Evolutionary conservation across 1,140 invertebrate species (phyloP), one percentile per base, ranked within the genome.

Genomic region (Venustaconcha ellipsiformis): DNA sequence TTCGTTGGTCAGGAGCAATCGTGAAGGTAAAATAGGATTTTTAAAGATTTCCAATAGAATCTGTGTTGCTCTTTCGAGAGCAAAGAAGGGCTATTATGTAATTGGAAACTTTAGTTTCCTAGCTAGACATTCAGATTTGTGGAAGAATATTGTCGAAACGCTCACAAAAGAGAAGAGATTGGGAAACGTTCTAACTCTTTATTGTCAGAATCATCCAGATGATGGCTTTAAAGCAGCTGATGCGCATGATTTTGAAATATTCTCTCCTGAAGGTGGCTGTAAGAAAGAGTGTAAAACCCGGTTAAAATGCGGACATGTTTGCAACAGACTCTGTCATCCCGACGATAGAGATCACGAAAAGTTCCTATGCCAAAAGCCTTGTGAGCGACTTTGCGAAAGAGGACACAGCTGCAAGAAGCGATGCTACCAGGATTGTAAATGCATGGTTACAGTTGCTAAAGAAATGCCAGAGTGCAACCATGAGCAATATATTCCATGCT

Each of bases 31-130:
- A 18, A 93, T 96, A 83, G 96, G 96, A 6, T 97, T 96, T 90
- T 87, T 97, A n/a, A 92, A 91, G 55, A 93, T 92, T 64, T 91
- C 93, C 59, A 97, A 96, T 89, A 89, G 96, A 68, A 92, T 96
- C 58, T 96, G 94, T 89, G 95, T 97, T 3, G 95, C 95, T 8
- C 88, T 97, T 8, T 96, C 95, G 0, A 89, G 95, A 80, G 95
- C 95, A 0, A 94, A 93, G 85, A 92, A 93, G 88, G 96, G 94
- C 79, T 82, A 94, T 62, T 94, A 90, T 82, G 89, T 92, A 18
- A 91, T 94, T 77, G 93, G 95, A 55, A 95, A 96, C 88, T 93
- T 95, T 80, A 84, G 92, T 4, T 90, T 92, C 30, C 83, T 95
- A 13, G 87, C 67, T 14, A 17, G 57, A 1, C 60, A 85, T 48